phyloP scores from a whole-genome alignment of 2,888 invertebrate genomes.

The Micropterix aruncella region DNA sequence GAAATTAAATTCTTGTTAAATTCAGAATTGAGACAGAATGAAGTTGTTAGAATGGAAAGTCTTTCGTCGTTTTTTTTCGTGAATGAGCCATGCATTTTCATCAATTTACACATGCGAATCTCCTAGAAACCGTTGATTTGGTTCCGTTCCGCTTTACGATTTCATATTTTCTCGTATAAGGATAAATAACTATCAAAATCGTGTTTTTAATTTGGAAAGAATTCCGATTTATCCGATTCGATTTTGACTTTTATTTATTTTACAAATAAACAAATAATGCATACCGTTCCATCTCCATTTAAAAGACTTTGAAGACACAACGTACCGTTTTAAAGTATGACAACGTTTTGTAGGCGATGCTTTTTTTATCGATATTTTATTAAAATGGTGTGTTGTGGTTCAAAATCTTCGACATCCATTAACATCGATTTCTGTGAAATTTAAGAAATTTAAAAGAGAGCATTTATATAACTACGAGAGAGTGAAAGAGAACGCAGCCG shows the following conservation, averaged over 20 bases:
- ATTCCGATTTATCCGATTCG: neutral
- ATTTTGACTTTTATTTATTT: neutral
- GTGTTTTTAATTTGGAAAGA: neutral
- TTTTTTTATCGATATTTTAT: too few species aligned
- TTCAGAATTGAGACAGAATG: too few species aligned
- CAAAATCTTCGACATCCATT: neutral
- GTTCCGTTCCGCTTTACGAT: too few species aligned
- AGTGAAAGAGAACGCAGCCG: neutral
- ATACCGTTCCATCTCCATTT: neutral
- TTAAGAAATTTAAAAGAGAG: constrained; percentile 3
- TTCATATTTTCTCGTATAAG: too few species aligned
- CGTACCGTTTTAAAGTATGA: neutral
- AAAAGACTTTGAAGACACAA: neutral
- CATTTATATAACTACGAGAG: neutral
- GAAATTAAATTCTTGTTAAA: too few species aligned
- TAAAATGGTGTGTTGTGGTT: neutral
- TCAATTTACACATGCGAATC: too few species aligned
- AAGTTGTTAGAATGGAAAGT: too few species aligned
- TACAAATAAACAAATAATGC: neutral
- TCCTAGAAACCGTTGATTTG: too few species aligned
- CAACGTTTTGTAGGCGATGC: too few species aligned
- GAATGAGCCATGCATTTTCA: too few species aligned
- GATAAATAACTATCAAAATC: too few species aligned
- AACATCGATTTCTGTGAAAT: constrained; percentile 4
- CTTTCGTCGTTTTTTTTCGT: too few species aligned